Evolutionary conservation across 2,888 invertebrate species (phyloP), one percentile per base, ranked within the genome.

Genomic region (Diadegma fenestrale): DNA sequence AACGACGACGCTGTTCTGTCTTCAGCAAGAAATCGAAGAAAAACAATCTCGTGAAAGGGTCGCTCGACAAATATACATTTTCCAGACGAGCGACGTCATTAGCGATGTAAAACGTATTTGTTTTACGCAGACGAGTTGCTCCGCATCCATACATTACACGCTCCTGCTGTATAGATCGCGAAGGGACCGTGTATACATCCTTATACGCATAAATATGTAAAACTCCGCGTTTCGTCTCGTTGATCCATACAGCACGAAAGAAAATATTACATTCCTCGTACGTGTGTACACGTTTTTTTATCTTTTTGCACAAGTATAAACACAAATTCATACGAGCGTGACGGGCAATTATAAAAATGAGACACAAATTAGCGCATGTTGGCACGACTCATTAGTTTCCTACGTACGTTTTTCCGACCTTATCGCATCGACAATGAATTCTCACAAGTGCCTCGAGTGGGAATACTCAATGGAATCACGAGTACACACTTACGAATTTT

Each of bases 331-430:
- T 64, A 45, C 68, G 30, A 37, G n/a, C 48, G 12, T 87, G 87
- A 73, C 77, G 80, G 88, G 89, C 88, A 91, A 90, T 91, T 90
- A 90, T 88, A 90, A 61, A 88, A 76, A 79, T 85, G 81, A 86
- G 80, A 80, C 69, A 85, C 84, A 88, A 91, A 90, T 90, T 90
- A 89, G 89, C 82, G 87, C 78, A 76, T 82, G 82, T 88, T 88
- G 41, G 43, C 41, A 88, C 87, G 87, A 89, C 90, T 90, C 90
- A 90, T 91, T 90, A 90, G 86, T 88, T 88, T 87, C 84, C 86
- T 81, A 78, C 66, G 86, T 72, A 37, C 37, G 37, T 48, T 72
- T 51, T 54, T 7, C 10, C 58, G 37, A 76, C 69, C 12, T 63
- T 69, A 41, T 76, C 0, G 37, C 37, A 41, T 63, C 61, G 17